Evolutionary conservation across 2,797 vertebrate species (phyloP).

Genomic region (Melanotaenia maccullochi): DNA sequence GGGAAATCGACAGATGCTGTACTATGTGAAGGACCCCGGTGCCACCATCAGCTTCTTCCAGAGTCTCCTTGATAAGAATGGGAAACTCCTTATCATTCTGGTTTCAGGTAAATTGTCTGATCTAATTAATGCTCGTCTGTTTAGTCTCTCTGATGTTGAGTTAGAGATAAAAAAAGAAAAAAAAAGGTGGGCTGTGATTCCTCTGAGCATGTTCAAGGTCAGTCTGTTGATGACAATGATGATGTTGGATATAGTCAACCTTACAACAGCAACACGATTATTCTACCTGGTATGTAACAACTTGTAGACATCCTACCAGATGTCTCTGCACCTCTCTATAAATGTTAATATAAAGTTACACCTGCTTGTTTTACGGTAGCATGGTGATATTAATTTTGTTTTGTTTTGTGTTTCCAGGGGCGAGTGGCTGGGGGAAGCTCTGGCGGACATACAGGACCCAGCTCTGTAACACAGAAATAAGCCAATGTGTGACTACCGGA

Average conservation of each 20-base stretch:
- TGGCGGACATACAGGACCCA: slow-evolving; percentile 84
- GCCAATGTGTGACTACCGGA: slow-evolving; percentile 81
- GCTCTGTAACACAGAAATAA: slow-evolving; percentile 81
- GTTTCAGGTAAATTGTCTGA: slow-evolving; percentile 86
- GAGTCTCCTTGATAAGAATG: slow-evolving; percentile 84
- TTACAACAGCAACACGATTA: no score
- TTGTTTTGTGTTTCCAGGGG: slow-evolving; percentile 71
- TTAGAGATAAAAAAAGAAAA: neutral
- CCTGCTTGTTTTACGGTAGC: neutral
- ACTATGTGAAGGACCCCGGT: slow-evolving; percentile 89
- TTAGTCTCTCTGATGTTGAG: no score
- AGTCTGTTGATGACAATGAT: neutral
- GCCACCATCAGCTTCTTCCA: slow-evolving; percentile 89
- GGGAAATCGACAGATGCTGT: slow-evolving; percentile 88
- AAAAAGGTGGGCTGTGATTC: neutral
- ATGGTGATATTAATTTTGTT: neutral
- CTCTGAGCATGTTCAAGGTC: neutral
- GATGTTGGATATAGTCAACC: neutral
- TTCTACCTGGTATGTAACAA: neutral
- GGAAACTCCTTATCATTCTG: slow-evolving; percentile 90
- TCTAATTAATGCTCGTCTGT: slow-evolving; percentile 1
- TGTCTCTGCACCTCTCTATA: neutral
- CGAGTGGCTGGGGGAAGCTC: slow-evolving; percentile 87
- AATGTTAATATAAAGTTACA: neutral
- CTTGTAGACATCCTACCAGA: neutral